Evolutionary conservation across 2,113 vertebrate genomes (phyloP), one percentile per base, ranked within the genome.

Genomic region (Anarrhichthys ocellatus): DNA sequence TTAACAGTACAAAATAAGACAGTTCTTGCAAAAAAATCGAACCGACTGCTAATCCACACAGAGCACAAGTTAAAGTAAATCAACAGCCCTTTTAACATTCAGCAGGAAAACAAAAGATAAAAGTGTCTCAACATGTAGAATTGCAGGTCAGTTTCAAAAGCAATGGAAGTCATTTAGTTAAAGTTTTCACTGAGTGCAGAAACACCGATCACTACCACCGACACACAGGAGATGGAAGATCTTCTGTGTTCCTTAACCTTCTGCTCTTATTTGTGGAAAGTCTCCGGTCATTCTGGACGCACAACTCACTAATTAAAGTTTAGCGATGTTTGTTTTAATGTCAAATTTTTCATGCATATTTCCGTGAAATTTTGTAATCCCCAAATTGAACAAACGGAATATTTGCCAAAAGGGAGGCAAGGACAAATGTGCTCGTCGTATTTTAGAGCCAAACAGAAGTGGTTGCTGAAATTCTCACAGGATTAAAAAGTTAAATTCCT

Each of bases 141-240:
- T 70, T 10, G 13, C 38, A 66, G 64, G 67, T 48, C 50, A 73
- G 69, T 76, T 88, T 90, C 83, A 92, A 85, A 87, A 78, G 81
- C 76, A 80, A 61, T 14, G 34, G 42, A 73, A n/a, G 50, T 59
- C 10, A 1, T 58, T 68, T 82, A 59, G 85, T 71, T 78, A 9
- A 80, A 70, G 52, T 50, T 61, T 8, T 22, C 13, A 15, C 7
- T 84, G 14, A 15, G 11, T 27, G 13, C 20, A 46, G 78, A 73
- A 78, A 76, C 65, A 73, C 48, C 40, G 20, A n/a, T 40, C 13
- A 40, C 40, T 9, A 22, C 36, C 1, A 11, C 15, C 3, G 18
- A 81, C 11, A 50, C 46, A 36, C 36, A 72, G 27, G 42, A 73
- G 58, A 59, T 0, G 40, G 11, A 67, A 29, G 24, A 29, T 44